Evolutionary conservation across 1,140 invertebrate genomes (phyloP).

Genomic region (Musca domestica): DNA sequence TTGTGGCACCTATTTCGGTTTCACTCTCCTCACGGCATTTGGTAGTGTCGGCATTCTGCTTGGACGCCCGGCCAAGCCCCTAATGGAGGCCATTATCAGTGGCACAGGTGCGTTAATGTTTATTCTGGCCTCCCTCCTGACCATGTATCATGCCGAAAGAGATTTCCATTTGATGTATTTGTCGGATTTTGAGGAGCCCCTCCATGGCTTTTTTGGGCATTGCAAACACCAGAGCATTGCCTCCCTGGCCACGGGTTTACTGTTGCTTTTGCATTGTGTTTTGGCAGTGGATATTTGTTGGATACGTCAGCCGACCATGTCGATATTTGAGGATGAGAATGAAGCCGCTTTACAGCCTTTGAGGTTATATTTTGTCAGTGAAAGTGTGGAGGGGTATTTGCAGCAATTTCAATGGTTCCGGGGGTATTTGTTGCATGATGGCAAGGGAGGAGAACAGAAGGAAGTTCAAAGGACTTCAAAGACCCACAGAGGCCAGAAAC

Average conservation of each 20-base stretch:
- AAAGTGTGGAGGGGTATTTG: conserved; percentile 5
- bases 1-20: conserved; percentile 28
- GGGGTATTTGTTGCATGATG: neutral
- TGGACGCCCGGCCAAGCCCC: neutral
- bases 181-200: conserved; percentile 27
- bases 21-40: neutral
- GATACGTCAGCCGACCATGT: conserved; percentile 15
- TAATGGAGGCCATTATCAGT: conserved; percentile 54
- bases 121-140: conserved; percentile 16
- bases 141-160: conserved; percentile 29
- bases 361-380: conserved; percentile 8
- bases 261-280: conserved; percentile 33
- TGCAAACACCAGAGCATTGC: conserved; percentile 34
- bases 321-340: neutral
- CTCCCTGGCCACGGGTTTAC: conserved; percentile 28
- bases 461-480: too few relatives aligned
- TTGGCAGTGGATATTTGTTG: conserved; percentile 28
- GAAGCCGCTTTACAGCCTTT: neutral
- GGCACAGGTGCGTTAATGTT: conserved; percentile 5
- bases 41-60: conserved; percentile 9
- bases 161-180: conserved; percentile 30
- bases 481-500: too few relatives aligned
- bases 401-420: conserved; percentile 5
- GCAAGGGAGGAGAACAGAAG: too few relatives aligned
- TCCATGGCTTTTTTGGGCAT: conserved; percentile 25